Evolutionary conservation across 2,888 invertebrate species (phyloP).

Genomic region (Mimas tiliae): DNA sequence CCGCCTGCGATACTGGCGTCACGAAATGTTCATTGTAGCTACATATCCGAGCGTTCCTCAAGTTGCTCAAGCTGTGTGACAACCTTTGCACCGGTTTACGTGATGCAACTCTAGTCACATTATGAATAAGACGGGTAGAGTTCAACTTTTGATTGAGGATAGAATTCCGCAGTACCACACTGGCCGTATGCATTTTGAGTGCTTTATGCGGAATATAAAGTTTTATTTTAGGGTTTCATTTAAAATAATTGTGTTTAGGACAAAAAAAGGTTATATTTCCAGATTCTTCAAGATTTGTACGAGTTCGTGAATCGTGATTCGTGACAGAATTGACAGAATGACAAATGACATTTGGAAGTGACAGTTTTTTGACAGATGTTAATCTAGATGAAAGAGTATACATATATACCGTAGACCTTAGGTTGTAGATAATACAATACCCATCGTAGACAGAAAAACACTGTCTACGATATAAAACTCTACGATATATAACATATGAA

Average conservation of each 20-base stretch:
- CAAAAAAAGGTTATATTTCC: conserved; percentile 71
- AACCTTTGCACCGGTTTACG: conserved; percentile 61
- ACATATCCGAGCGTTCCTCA: conserved; percentile 51
- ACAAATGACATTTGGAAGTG: neutral
- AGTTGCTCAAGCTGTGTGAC: conserved; percentile 40
- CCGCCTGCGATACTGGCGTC: conserved; percentile 38
- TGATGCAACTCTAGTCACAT: conserved; percentile 78
- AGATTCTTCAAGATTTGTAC: conserved; percentile 65
- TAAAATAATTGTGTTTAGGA: conserved; percentile 43
- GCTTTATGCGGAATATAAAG: neutral
- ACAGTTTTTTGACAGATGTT: too few relatives aligned
- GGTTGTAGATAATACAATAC: too few relatives aligned
- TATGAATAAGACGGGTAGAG: conserved; percentile 60
- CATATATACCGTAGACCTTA: too few relatives aligned
- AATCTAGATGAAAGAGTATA: too few relatives aligned
- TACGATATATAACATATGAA: too few relatives aligned
- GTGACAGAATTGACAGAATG: conserved; percentile 5
- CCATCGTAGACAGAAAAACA: too few relatives aligned
- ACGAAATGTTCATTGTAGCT: conserved; percentile 48
- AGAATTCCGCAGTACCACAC: conserved; percentile 64
- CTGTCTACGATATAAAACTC: too few relatives aligned
- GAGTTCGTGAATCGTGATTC: neutral
- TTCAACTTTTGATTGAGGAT: conserved; percentile 65
- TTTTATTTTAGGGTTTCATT: conserved; percentile 52
- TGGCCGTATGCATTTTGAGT: conserved; percentile 71